Percentiles rank a stretch among this genome's conserved stretches.
Evolutionary conservation across 2,113 vertebrate species (phyloP).

Genomic region (Etheostoma spectabile): DNA sequence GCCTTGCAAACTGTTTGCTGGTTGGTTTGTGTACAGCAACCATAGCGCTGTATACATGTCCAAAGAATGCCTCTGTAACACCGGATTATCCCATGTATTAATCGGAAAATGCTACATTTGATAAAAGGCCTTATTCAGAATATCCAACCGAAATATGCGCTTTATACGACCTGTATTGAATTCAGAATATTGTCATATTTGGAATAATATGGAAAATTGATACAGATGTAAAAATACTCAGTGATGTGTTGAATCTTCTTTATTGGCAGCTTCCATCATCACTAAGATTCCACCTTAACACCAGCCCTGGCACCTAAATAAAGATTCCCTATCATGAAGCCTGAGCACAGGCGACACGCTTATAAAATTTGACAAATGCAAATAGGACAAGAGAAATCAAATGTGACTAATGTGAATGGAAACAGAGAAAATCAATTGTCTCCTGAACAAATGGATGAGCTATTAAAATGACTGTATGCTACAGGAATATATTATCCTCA

Average conservation of each 20-base stretch:
- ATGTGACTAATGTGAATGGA: slow-evolving; percentile 76
- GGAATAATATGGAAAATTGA: no score
- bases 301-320: slow-evolving; percentile 53
- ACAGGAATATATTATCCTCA: slow-evolving; percentile 71
- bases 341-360: slow-evolving; percentile 28
- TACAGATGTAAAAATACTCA: no score
- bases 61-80: no score
- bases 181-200: no score
- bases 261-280: slow-evolving; percentile 50
- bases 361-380: slow-evolving; percentile 69
- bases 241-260: slow-evolving; percentile 46
- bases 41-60: no score
- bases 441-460: slow-evolving; percentile 75
- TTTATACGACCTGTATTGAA: no score
- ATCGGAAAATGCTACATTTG: no score
- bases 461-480: slow-evolving; percentile 75
- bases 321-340: slow-evolving; percentile 62
- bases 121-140: no score
- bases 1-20: no score
- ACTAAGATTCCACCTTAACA: slow-evolving; percentile 50
- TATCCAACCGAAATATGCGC: no score
- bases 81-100: no score
- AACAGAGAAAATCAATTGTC: slow-evolving; percentile 80
- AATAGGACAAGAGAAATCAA: slow-evolving; percentile 72
- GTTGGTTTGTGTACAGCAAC: no score